Conservation (phyloP, 2,113 vertebrate genomes). For the Sardina pilchardus region DNA sequence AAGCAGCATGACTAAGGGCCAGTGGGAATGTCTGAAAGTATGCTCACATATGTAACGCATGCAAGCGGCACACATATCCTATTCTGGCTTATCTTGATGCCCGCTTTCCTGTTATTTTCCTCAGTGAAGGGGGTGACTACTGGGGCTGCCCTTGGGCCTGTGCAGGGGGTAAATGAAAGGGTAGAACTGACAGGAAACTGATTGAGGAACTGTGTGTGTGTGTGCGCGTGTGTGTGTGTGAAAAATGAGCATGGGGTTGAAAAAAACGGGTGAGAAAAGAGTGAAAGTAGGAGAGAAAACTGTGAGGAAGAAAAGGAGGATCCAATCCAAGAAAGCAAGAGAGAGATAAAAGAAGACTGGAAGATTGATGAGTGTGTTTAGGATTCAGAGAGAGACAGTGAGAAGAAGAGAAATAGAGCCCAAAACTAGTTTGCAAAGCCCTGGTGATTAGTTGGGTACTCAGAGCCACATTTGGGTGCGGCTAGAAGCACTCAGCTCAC, state of each 20-base stretch:
- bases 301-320: not conserved
- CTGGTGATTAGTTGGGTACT: not conserved
- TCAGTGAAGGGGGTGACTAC: not conserved
- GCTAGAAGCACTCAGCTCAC: not conserved
- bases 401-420: not conserved
- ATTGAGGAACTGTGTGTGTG: not conserved
- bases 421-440: not conserved
- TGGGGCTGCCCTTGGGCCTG: not conserved
- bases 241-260: too few relatives aligned
- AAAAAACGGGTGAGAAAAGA: not conserved
- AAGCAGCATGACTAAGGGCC: not conserved
- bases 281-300: conserved; percentile 19
- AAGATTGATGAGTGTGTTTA: not conserved
- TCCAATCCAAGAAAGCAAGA: not conserved
- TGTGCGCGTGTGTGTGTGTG: conserved; percentile 25
- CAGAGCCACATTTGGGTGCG: not conserved
- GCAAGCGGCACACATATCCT: not conserved
- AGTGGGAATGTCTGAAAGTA: not conserved
- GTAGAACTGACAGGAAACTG: not conserved
- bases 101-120: conserved; percentile 18
- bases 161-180: not conserved
- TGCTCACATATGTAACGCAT: conserved; percentile 1
- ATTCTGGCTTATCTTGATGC: conserved; percentile 5
- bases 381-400: conserved; percentile 13
- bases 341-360: not conserved